A percentile compares a stretch with the other conserved stretches of the same genome.
phyloP scores from a whole-genome alignment of 1,140 invertebrate species.

The Drosophila aff. region DNA sequence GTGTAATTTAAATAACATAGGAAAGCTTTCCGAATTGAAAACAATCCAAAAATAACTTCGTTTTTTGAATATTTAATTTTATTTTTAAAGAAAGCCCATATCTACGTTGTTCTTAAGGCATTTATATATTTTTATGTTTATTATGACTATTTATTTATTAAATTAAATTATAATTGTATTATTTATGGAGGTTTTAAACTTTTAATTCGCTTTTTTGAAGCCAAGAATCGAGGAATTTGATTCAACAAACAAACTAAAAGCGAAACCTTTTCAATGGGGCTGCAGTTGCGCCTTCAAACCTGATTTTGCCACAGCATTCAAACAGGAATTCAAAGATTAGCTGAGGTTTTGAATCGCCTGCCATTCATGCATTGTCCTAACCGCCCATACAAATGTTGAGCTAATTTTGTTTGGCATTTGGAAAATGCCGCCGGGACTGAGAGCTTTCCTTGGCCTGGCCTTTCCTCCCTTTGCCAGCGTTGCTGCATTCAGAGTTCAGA shows the following conservation, averaged over 20 bases:
- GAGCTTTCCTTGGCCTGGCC: conserved; percentile 6
- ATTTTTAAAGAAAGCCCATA: too few relatives aligned
- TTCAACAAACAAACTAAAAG: neutral
- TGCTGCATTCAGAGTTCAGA: conserved; percentile 44
- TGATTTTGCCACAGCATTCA: conserved; percentile 1
- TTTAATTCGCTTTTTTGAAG: too few relatives aligned
- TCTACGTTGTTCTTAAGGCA: too few relatives aligned
- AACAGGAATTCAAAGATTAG: conserved; percentile 20
- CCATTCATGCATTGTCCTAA: conserved; percentile 36
- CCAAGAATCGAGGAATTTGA: too few relatives aligned
- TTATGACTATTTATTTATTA: too few relatives aligned
- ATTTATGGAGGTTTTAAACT: too few relatives aligned
- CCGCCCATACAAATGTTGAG: conserved; percentile 31
- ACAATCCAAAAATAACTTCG: too few relatives aligned
- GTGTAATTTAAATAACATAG: too few relatives aligned
- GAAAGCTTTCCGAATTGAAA: too few relatives aligned
- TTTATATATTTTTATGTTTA: too few relatives aligned
- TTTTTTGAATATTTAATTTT: too few relatives aligned
- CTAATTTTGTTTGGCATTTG: conserved; percentile 60
- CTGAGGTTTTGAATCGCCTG: conserved; percentile 11
- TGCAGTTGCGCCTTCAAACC: neutral
- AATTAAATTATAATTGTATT: too few relatives aligned
- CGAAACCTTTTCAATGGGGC: neutral
- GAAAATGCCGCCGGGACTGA: conserved; percentile 29
- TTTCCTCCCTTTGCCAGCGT: neutral